A percentile compares a stretch with the other conserved stretches of the same genome.
phyloP scores from a whole-genome alignment of 2,113 vertebrate genomes.

The Nettapus auritus region DNA sequence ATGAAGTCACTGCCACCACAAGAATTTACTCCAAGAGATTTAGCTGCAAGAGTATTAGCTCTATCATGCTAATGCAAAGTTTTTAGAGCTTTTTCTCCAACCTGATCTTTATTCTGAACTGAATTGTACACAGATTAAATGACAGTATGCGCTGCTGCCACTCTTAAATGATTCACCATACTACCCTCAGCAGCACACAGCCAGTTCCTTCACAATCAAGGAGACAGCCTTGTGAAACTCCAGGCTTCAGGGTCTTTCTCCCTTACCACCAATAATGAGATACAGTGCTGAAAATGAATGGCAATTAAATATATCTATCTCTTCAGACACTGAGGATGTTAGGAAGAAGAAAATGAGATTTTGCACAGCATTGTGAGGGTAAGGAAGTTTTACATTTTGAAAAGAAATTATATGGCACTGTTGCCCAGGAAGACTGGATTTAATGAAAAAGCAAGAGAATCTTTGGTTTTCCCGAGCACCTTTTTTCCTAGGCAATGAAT shows the following conservation, averaged over 20 bases:
- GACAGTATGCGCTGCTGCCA: not conserved
- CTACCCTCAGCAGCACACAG: not conserved
- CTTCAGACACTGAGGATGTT: not conserved
- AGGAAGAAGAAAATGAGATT: not conserved
- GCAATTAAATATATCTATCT: not conserved
- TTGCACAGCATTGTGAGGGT: not conserved
- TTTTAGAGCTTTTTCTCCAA: not conserved
- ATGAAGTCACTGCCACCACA: not conserved
- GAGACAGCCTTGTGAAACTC: not conserved
- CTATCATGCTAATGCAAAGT: rapidly evolving
- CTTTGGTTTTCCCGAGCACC: not conserved
- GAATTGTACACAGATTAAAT: not conserved
- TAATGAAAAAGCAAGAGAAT: not conserved
- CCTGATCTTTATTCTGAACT: not conserved
- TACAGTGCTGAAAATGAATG: not conserved
- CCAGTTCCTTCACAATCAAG: not conserved
- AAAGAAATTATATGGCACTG: not conserved
- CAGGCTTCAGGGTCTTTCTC: not conserved
- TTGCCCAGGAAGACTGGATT: not conserved
- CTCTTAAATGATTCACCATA: not conserved
- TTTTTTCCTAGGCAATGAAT: not conserved
- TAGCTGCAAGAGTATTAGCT: not conserved
- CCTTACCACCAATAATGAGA: not conserved
- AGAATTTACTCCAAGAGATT: not conserved
- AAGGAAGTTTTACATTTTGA: not conserved